Evolutionary conservation across 2,888 invertebrate genomes (phyloP).

Genomic region (Lamellibrachia satsuma): DNA sequence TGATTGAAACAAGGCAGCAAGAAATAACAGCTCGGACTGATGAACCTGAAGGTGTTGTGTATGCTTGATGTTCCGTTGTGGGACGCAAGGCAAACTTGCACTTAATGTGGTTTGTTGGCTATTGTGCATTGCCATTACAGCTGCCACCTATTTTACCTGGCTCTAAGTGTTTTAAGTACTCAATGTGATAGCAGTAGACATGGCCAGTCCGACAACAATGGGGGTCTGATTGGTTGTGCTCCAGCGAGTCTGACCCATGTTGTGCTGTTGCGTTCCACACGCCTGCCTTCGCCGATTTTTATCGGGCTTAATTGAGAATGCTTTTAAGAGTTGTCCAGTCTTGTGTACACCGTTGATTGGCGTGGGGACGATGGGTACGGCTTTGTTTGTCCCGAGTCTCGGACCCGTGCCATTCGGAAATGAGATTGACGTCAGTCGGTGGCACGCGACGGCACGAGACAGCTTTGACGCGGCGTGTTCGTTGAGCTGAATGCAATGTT

Average conservation of each 20-base stretch:
- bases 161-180: conserved; percentile 13
- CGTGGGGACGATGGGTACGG: not conserved
- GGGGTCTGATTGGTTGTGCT: not conserved
- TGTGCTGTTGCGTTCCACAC: not conserved
- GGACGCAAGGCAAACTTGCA: not conserved
- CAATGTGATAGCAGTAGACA: not conserved
- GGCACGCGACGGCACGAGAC: not conserved
- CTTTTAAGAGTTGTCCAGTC: not conserved
- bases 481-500: not conserved
- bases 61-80: not conserved
- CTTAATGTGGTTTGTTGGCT: not conserved
- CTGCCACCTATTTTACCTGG: not conserved
- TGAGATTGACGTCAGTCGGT: conserved; percentile 6
- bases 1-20: no score
- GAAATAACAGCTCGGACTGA: not conserved
- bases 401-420: not conserved
- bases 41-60: not conserved
- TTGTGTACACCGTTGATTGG: not conserved
- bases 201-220: not conserved
- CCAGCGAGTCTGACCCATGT: conserved; percentile 12
- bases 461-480: conserved; percentile 1
- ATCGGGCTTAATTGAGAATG: conserved; percentile 17
- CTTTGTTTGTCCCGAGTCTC: not conserved
- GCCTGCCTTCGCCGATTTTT: not conserved
- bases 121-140: not conserved